Evolutionary conservation across 1,140 invertebrate genomes (phyloP).

Genomic region (Harpegnathos saltator): DNA sequence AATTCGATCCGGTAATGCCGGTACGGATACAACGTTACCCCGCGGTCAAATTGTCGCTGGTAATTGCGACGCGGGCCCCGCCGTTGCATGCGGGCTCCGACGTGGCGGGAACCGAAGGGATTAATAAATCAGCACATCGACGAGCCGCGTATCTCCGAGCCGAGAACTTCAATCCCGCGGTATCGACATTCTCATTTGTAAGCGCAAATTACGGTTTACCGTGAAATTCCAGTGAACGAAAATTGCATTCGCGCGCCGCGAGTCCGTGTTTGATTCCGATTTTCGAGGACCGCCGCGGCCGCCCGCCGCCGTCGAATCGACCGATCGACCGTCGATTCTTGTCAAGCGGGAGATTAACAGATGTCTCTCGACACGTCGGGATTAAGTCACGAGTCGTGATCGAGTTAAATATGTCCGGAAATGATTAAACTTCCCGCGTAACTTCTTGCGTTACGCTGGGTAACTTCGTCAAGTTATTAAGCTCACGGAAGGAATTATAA

Average conservation of each 20-base stretch:
- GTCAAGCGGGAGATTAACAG: background rate
- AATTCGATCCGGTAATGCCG: conserved; percentile 25
- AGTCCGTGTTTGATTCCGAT: background rate
- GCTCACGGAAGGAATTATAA: conserved; percentile 30
- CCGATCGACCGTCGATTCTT: background rate
- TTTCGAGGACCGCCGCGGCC: background rate
- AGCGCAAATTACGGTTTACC: too few species aligned
- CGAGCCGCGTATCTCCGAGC: too few species aligned
- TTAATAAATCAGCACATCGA: too few species aligned
- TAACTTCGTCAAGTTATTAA: conserved; percentile 39
- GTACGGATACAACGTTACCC: conserved; percentile 8
- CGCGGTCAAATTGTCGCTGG: conserved; percentile 18
- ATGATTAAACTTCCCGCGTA: conserved; percentile 15
- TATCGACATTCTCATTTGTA: too few species aligned
- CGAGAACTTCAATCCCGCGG: too few species aligned
- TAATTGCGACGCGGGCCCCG: conserved; percentile 19
- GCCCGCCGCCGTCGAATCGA: background rate
- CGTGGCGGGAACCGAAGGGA: conserved; percentile 14
- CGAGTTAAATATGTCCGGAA: conserved; percentile 9
- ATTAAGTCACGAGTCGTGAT: background rate
- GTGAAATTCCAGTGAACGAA: background rate
- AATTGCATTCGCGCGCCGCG: background rate
- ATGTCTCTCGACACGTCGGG: background rate
- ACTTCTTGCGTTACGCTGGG: conserved; percentile 20
- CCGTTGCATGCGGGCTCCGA: background rate